These are phyloP conservation scores for Neostethus bicornis DNA, from an alignment of 2,797 vertebrate genomes.

Conservation along the genomic window DNA sequence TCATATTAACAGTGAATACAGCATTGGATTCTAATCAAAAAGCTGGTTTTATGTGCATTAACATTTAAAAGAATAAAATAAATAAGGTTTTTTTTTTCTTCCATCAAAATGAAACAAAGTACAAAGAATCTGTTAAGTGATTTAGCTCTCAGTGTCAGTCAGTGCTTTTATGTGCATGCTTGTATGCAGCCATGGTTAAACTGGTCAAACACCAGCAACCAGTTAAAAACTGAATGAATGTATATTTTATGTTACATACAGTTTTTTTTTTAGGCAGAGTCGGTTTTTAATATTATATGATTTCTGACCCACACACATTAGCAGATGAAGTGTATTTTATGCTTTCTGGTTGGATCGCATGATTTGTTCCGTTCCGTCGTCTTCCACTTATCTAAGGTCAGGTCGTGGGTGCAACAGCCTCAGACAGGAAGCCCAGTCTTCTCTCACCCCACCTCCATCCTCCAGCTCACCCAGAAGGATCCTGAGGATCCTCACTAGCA, in stretches of 20 bases:
- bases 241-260: conserved; percentile 11
- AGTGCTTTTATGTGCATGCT: conserved; percentile 10
- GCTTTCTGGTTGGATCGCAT: not conserved
- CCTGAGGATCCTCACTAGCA: too few relatives aligned
- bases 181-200: conserved; percentile 6
- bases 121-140: conserved; percentile 7
- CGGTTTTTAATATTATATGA: not conserved
- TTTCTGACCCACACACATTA: conserved; percentile 1
- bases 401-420: too few relatives aligned
- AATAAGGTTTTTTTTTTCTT: conserved; percentile 14
- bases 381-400: too few relatives aligned
- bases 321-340: conserved; percentile 4
- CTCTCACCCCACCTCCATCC: too few relatives aligned
- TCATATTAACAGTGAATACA: conserved; percentile 20
- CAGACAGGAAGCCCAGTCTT: too few relatives aligned
- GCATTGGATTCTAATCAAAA: conserved; percentile 26
- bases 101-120: conserved; percentile 23
- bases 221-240: not conserved
- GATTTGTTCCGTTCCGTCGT: too few relatives aligned
- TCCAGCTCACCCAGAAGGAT: too few relatives aligned
- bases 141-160: conserved; percentile 24
- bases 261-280: conserved; percentile 10
- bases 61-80: conserved; percentile 19
- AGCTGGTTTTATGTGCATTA: conserved; percentile 8
- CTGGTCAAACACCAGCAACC: not conserved